Evolutionary conservation across 2,113 vertebrate genomes (phyloP), one percentile per base, ranked within the genome.

Genomic region (Gulo gulo): DNA sequence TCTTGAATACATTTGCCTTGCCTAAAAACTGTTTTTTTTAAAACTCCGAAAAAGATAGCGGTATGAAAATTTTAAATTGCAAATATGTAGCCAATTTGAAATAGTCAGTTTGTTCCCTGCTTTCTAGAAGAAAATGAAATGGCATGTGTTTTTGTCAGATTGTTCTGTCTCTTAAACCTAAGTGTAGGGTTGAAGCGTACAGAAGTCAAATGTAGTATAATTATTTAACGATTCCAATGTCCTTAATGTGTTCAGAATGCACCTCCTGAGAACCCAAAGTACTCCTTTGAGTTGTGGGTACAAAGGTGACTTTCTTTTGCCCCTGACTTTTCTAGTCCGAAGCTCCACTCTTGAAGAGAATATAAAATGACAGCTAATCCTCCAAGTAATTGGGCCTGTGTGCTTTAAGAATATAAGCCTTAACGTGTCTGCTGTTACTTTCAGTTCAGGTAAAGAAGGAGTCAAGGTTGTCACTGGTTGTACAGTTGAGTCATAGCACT

Each of bases 321-420:
- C 81, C 26, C 12, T 78, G 59, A 34, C 52, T 82, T 92, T 95
- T 13, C 69, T 82, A 65, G 74, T 73, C 34, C 7, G 6, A 63
- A 84, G 14, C 71, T 91, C 71, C 36, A 39, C 36, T 93, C 88
- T 95, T 92, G 91, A 97, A 96, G 83, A 93, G 69, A 81, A 89
- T 94, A 67, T 79, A 88, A 86, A 86, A 91, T 76, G 74, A 91
- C 90, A 88, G 63, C 74, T 84, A 92, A 86, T 92, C 87, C 76
- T 24, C 21, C 34, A 69, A 36, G 26, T 92, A 36, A 89, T 67
- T 67, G 59, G 81, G 87, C 65, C 78, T 85, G 36, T 82, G 67
- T 36, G 82, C 86, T 84, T 97, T 94, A 83, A 89, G 88, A 84
- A 16, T 79, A 90, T 92, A 91, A 93, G 55, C 73, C 76, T 57